Conservation (phyloP, 2,797 vertebrate genomes). For the Philypnodon macrostomus region DNA sequence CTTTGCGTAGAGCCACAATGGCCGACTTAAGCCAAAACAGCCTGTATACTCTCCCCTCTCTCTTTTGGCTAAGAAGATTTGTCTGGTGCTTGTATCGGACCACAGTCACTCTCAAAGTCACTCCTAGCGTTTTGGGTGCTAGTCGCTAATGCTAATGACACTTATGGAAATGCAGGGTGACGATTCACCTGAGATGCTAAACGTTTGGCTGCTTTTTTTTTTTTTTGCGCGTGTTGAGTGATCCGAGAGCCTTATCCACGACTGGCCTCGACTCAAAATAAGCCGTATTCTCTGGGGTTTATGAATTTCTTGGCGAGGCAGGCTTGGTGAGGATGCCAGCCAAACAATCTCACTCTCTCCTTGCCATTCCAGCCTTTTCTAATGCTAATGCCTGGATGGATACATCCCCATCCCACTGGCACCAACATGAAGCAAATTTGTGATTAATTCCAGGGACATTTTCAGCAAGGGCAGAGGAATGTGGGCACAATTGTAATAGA, state of each 20-base stretch:
- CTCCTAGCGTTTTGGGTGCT: constrained; percentile 48
- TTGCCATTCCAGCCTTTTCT: constrained; percentile 69
- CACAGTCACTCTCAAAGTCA: constrained; percentile 43
- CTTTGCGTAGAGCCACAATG: constrained; percentile 77
- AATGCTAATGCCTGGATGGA: constrained; percentile 74
- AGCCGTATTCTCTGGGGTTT: constrained; percentile 69
- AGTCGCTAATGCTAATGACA: constrained; percentile 67
- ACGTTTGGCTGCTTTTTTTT: constrained; percentile 52
- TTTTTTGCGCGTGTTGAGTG: constrained; percentile 38
- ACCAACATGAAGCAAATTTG: constrained; percentile 62
- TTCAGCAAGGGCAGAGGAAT: constrained; percentile 65
- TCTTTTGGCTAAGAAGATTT: constrained; percentile 79
- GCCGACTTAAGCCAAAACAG: constrained; percentile 76
- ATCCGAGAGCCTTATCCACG: constrained; percentile 62
- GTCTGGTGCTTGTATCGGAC: constrained; percentile 74
- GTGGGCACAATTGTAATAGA: background rate
- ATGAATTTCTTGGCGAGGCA: constrained; percentile 66
- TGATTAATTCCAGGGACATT: constrained; percentile 68
- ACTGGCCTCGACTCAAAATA: constrained; percentile 76
- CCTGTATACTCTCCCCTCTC: constrained; percentile 50
- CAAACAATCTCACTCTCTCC: constrained; percentile 63
- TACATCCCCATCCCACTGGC: constrained; percentile 58
- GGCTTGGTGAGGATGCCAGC: constrained; percentile 64
- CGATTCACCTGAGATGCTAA: constrained; percentile 67
- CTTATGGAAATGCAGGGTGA: constrained; percentile 59